Evolutionary conservation across 2,797 vertebrate genomes (phyloP).

Genomic region (Petrocephalus sullivani): DNA sequence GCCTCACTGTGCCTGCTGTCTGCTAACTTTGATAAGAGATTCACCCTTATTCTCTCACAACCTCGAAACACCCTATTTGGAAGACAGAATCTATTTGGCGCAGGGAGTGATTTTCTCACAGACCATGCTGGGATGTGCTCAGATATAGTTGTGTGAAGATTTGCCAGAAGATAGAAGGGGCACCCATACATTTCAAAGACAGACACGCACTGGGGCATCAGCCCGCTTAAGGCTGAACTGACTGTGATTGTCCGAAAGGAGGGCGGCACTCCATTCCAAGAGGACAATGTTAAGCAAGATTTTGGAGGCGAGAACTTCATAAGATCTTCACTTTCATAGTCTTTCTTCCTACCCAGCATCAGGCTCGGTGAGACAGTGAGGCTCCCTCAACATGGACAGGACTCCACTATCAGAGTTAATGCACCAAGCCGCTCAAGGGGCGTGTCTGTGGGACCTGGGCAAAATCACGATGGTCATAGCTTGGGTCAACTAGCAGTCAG

Average conservation of each 20-base stretch:
- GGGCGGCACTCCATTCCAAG: background rate
- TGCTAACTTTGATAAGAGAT: slow-evolving; percentile 65
- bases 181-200: background rate
- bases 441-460: too few relatives aligned
- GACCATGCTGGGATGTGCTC: background rate
- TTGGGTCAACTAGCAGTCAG: background rate
- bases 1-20: slow-evolving; percentile 34
- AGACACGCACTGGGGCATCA: background rate
- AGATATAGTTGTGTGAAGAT: background rate
- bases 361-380: background rate
- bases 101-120: background rate
- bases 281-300: background rate
- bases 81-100: background rate
- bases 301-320: background rate
- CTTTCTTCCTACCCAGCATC: background rate
- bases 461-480: background rate
- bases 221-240: background rate
- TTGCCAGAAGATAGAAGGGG: background rate
- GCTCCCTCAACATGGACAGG: background rate
- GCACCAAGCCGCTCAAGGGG: background rate
- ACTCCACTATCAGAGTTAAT: background rate
- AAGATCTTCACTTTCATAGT: background rate
- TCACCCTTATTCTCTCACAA: slow-evolving; percentile 20
- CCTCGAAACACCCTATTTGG: background rate
- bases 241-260: background rate